Conservation (phyloP, 2,888 invertebrate species). For the Globia sparganii region DNA sequence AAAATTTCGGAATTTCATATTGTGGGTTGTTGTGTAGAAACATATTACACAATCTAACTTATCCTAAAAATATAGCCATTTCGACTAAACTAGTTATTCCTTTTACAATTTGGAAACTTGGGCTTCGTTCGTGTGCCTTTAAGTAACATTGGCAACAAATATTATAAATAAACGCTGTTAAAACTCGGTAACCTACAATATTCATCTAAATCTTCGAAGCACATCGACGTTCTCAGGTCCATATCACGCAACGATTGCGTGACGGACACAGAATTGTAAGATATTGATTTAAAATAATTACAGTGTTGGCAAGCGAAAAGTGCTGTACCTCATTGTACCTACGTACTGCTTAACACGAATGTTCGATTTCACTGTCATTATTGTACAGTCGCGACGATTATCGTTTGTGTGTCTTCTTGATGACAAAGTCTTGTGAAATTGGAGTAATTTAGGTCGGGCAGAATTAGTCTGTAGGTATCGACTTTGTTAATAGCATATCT, state of each 20-base stretch:
- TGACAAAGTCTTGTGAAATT: constrained; percentile 45
- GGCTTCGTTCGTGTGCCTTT: not conserved
- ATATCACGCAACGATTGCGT: constrained; percentile 78
- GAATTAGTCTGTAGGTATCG: constrained; percentile 25
- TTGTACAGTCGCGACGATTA: constrained; percentile 51
- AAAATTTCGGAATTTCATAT: too few species aligned
- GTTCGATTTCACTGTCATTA: constrained; percentile 57
- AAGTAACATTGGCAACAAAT: constrained; percentile 4
- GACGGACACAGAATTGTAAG: constrained; percentile 76
- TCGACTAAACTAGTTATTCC: not conserved
- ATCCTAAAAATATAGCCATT: not conserved
- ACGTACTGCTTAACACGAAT: constrained; percentile 44
- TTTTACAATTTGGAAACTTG: not conserved
- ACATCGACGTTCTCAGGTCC: constrained; percentile 39
- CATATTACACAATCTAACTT: not conserved
- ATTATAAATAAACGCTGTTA: constrained; percentile 14
- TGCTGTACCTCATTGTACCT: constrained; percentile 49
- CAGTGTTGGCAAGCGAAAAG: constrained; percentile 70
- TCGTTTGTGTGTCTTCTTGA: constrained; percentile 50
- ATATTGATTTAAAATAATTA: constrained; percentile 85
- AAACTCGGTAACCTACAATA: constrained; percentile 35
- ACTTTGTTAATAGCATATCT: constrained; percentile 30
- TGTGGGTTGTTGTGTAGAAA: too few species aligned
- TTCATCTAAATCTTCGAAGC: constrained; percentile 50
- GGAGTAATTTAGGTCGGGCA: constrained; percentile 13